phyloP scores from a whole-genome alignment of 1,140 invertebrate species.

The Lamellibrachia luymesi region DNA sequence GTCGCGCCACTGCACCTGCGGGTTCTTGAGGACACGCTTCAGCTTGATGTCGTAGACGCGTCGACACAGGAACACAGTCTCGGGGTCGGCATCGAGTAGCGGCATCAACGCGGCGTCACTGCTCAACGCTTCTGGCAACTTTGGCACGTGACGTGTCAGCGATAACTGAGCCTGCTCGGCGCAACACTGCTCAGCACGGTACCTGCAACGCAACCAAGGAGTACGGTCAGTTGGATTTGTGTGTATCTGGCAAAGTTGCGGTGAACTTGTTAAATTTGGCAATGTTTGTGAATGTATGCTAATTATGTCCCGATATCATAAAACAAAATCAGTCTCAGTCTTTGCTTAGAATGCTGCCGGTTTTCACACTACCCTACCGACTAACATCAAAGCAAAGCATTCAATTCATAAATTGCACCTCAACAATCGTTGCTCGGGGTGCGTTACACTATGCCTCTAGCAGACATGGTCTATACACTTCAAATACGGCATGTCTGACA shows the following conservation, averaged over 20 bases:
- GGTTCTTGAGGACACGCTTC: slow-evolving; percentile 62
- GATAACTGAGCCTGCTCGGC: slow-evolving; percentile 65
- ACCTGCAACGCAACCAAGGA: not conserved
- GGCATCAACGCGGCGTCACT: not conserved
- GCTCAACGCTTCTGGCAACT: slow-evolving; percentile 47
- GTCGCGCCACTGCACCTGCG: slow-evolving; percentile 29
- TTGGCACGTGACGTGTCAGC: slow-evolving; percentile 62
- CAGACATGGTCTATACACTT: no score
- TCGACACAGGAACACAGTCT: slow-evolving; percentile 90
- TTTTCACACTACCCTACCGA: no score
- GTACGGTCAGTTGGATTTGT: not conserved
- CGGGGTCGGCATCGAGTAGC: slow-evolving; percentile 70
- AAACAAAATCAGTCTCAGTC: no score
- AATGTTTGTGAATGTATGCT: no score
- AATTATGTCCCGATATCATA: no score
- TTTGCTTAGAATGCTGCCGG: no score
- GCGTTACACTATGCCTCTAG: not conserved
- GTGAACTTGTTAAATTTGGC: not conserved
- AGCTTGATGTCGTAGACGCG: slow-evolving; percentile 92
- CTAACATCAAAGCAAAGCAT: no score
- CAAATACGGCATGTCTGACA: not conserved
- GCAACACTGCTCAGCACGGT: slow-evolving; percentile 66
- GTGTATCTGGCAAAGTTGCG: not conserved
- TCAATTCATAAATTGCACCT: no score
- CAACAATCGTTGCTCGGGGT: no score